Evolutionary conservation across 2,888 invertebrate species (phyloP), one percentile per base, ranked within the genome.

Genomic region (Chrysina gloriosa): DNA sequence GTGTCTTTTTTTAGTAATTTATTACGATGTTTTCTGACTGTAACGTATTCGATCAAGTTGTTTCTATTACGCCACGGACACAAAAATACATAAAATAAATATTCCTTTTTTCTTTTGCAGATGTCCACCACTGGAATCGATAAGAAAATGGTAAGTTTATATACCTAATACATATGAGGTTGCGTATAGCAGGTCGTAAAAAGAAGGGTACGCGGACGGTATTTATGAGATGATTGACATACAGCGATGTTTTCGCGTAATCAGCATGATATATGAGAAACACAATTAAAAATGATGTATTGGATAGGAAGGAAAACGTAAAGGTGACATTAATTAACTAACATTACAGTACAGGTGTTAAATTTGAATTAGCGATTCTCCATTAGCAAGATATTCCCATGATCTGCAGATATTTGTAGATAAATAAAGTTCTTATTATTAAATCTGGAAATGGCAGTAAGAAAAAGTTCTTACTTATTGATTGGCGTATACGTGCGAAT

Each of bases 61-160:
- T 61, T 61, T 61, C 16, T 25, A 42, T 27, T 27, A 27, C 58
- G 27, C 4, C 42, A 21, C 16, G 34, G 9, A 54, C 7, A 61
- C 42, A 42, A 27, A 61, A 42, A 61, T 61, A 61, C 39, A 61
- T n/a, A 27, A 6, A 25, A 52, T 6, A 58, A 19, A 61, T 27
- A 61, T 42, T 27, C 25, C 42, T 14, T 61, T 61, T 61, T 61
- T 42, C 25, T 16, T 42, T 61, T 61, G 25, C 58, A 61, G 58
- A 61, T 61, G 58, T 42, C 27, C 58, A 25, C 27, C 14, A 19
- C 4, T 16, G 14, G 42, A 23, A 42, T 25, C 16, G 11, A 27
- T 25, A 42, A 61, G 42, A 61, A 58, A 61, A 61, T 42, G 58
- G 58, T 61, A 61, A 61, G 58, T 61, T 61, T 42, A 61, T 61